Evolutionary conservation across 2,888 invertebrate genomes (phyloP), one percentile per base, ranked within the genome.

Genomic region (Strigamia crassipes): DNA sequence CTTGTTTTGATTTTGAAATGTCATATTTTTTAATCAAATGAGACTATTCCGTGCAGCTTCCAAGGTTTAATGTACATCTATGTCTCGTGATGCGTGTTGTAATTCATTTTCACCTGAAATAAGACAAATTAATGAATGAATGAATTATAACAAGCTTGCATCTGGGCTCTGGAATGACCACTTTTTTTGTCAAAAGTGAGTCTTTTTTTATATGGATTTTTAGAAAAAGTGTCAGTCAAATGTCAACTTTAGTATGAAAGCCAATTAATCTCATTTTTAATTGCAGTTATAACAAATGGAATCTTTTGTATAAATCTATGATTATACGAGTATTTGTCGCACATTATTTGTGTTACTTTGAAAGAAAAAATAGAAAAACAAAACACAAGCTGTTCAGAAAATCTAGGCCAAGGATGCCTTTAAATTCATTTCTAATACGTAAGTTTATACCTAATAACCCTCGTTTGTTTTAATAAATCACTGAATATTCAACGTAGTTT

Each of bases 1-100:
- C 56, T 56, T 56, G 18, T 56, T 56, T 56, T 56, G 56, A 56
- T 56, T 56, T 56, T 56, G 56, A 56, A 56, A 56, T 56, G 56
- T 56, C 56, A 56, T 18, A 56, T 21, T 56, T 56, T 56, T 56
- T 5, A 18, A 56, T 18, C 56, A 56, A 56, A 56, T 56, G 15
- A 18, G 56, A 56, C 18, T 56, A 56, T 56, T 56, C 56, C 56
- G 56, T 56, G 56, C 56, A 56, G n/a, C 56, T 21, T 15, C 56
- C 56, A 56, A 56, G 56, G 56, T 56, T 21, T 21, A 3, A 9
- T 13, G 15, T 51, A 18, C n/a, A 18, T 56, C 56, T 18, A 56
- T n/a, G 18, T 56, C 18, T 56, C 6, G 2, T 56, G 15, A 18
- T 9, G 56, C n/a, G 18, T n/a, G 15, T 18, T 56, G 9, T 56